Evolutionary conservation across 1,140 invertebrate species (phyloP), one percentile per base, ranked within the genome.

Genomic region (Carcinoscorpius rotundicauda): DNA sequence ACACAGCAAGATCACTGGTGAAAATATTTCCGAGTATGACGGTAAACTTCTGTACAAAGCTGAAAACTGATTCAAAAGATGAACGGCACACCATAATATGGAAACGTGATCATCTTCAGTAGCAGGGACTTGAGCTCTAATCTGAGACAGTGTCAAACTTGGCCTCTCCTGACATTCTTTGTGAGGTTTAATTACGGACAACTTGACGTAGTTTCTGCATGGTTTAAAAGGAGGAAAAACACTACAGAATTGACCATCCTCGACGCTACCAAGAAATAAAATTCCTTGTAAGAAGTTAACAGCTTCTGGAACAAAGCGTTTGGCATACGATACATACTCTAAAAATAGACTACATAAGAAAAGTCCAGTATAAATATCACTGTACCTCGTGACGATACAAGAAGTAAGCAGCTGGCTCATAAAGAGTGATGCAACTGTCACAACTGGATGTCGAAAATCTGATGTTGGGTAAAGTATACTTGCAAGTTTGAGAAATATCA

Each of bases 401-500:
- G 78, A 78, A 4, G 79, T 76, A 66, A 97, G 77, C 68, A 94
- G 86, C 75, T 93, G 85, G 52, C 84, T 82, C 78, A 94, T 87
- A 71, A 94, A 91, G 57, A 91, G 78, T 61, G 89, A 79, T 71
- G 85, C 83, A 58, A 91, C 91, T 6, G 89, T 93, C 51, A 86
- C 85, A n/a, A 95, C 81, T 3, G 84, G 84, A 81, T 96, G 92
- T 51, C 84, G 79, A 73, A 89, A 93, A 78, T 97, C 93, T 0
- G 91, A 94, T 2, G 90, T 86, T 10, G 91, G 86, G 76, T 89
- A 97, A 52, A 95, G 72, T 10, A 88, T 74, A 6, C 74, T 69
- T 4, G 78, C 70, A 60, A 80, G 68, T 68, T 78, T 78, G 52
- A 95, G 85, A 71, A 91, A 84, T 69, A 93, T 76, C 49, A 95